Evolutionary conservation across 2,888 invertebrate genomes (phyloP), one percentile per base, ranked within the genome.

Genomic region (Cosmorhoe ocellata): DNA sequence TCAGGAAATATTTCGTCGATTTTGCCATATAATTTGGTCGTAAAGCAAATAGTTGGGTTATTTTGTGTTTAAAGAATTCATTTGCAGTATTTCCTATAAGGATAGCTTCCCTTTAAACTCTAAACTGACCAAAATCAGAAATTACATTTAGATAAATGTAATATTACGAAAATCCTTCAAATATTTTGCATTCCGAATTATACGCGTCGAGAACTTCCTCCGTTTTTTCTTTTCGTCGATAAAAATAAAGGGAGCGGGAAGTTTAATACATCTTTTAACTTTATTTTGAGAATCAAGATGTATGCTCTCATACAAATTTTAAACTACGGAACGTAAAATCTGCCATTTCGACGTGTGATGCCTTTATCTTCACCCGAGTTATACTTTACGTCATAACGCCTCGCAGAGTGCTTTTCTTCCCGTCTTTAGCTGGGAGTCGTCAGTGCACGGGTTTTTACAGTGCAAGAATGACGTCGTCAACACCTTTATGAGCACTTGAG

Each of bases 331-430:
- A 22, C 34, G 33, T 40, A 28, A 40, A 47, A 24, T 13, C 13
- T 39, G 10, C 13, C 30, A 47, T 34, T 28, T 24, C 39, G 10
- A 9, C 27, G 50, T 28, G 36, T 40, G 30, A 44, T 36, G 13
- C 37, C 51, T 46, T 44, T 44, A 45, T 40, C 42, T 49, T 14
- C 37, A 47, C 33, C 42, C 46, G 30, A 43, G 38, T 46, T 30
- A 39, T 32, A 47, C 42, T 43, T 43, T 42, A 47, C 28, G 36
- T 33, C 33, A 30, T 51, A 51, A 28, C 39, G 30, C 45, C 37
- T 37, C 36, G 37, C 37, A 41, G 33, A 52, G 51, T 42, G 46
- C 42, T 39, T 49, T 44, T 39, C 50, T 47, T 42, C 42, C 42
- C 47, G 51, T 28, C 39, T 33, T 38, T 24, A 33, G 31, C 26